phyloP scores from a whole-genome alignment of 1,140 invertebrate genomes.

The Steinernema khuongi region DNA sequence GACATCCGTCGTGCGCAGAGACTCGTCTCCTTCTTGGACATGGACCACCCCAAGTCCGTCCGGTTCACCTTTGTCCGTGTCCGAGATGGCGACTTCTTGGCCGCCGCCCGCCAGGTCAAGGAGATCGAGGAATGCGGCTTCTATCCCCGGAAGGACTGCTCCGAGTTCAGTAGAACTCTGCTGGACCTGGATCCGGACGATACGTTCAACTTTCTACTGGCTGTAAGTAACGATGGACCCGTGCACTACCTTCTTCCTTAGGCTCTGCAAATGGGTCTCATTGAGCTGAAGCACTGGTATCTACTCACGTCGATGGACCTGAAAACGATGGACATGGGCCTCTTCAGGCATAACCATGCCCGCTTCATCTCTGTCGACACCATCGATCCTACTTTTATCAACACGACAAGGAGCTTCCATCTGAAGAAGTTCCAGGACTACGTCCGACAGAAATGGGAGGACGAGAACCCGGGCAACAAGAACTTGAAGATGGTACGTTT shows the following conservation, averaged over 20 bases:
- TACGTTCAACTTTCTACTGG: conserved; percentile 48
- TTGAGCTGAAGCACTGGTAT: conserved; percentile 58
- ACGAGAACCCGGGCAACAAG: conserved; percentile 28
- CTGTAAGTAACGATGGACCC: conserved; percentile 36
- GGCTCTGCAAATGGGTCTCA: conserved; percentile 57
- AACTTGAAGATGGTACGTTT: conserved; percentile 47
- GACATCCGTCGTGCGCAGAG: conserved; percentile 44
- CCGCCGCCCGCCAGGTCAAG: conserved; percentile 48
- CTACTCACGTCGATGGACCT: conserved; percentile 55
- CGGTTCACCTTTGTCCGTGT: conserved; percentile 52
- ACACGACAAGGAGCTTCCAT: conserved; percentile 32
- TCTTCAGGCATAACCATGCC: conserved; percentile 58
- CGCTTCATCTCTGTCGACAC: conserved; percentile 51
- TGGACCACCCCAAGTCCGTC: conserved; percentile 45
- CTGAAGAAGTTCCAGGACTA: conserved; percentile 39
- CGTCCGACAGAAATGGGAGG: conserved; percentile 35
- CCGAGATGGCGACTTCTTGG: conserved; percentile 49
- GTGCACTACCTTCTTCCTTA: conserved; percentile 4
- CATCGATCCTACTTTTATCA: conserved; percentile 37
- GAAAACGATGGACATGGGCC: conserved; percentile 53
- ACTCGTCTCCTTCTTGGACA: conserved; percentile 47
- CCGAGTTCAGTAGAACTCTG: conserved; percentile 50
- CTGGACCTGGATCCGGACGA: conserved; percentile 55
- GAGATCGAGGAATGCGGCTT: conserved; percentile 50
- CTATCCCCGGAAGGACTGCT: conserved; percentile 45